Conservation (phyloP, 2,113 vertebrate genomes). For the Clarias batrachus region DNA sequence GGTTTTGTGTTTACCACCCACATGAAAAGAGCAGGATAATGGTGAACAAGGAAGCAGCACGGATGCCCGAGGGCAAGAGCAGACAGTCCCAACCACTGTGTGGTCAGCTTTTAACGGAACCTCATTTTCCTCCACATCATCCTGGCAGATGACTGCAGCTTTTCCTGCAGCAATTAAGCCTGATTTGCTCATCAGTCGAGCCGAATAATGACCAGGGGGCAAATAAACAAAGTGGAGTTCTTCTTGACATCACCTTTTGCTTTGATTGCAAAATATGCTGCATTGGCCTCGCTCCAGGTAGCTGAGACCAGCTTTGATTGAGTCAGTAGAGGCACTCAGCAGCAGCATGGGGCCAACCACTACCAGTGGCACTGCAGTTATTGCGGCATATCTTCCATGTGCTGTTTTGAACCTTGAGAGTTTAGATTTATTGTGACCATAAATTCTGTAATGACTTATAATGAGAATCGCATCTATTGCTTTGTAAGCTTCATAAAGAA, state of each 20-base stretch:
- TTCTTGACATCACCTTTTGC: slow-evolving; percentile 60
- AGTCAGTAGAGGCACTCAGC: slow-evolving; percentile 22
- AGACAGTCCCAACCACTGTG: slow-evolving; percentile 64
- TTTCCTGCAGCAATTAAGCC: slow-evolving; percentile 77
- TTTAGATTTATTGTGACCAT: not conserved
- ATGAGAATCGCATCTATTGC: not conserved
- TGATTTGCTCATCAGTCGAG: slow-evolving; percentile 74
- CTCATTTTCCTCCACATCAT: slow-evolving; percentile 75
- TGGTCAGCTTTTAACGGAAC: slow-evolving; percentile 68
- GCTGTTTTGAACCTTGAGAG: not conserved
- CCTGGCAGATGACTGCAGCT: slow-evolving; percentile 72
- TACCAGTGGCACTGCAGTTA: slow-evolving; percentile 18
- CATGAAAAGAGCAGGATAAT: slow-evolving; percentile 62
- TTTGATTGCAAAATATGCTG: slow-evolving; percentile 63
- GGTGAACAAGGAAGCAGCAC: slow-evolving; percentile 71
- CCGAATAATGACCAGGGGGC: slow-evolving; percentile 53
- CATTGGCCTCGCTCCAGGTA: slow-evolving; percentile 47
- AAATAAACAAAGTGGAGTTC: slow-evolving; percentile 61
- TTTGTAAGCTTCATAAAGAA: not conserved
- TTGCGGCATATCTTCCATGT: slow-evolving; percentile 18
- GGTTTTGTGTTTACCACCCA: slow-evolving; percentile 44
- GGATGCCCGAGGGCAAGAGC: slow-evolving; percentile 63
- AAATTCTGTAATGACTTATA: not conserved
- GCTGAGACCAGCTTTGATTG: slow-evolving; percentile 41
- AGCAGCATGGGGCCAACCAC: slow-evolving; percentile 21